Evolutionary conservation across 2,797 vertebrate genomes (phyloP).

Genomic region (Vespertilio murinus): DNA sequence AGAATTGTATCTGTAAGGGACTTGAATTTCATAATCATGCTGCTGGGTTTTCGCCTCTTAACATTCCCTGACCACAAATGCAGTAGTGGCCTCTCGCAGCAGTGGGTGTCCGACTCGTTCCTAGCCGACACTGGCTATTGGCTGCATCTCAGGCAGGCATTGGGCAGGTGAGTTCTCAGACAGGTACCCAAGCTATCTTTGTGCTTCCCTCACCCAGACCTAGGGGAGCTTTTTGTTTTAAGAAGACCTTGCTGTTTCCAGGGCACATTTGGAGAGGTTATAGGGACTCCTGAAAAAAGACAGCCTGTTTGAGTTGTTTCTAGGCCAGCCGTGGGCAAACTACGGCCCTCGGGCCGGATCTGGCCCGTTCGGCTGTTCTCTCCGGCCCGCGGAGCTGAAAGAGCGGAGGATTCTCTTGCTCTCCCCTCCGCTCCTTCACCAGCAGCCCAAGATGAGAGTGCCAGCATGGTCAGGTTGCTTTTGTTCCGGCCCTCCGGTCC

Average conservation of each 20-base stretch:
- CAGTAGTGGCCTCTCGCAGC: not conserved
- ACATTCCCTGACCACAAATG: not conserved
- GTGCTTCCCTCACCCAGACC: not conserved
- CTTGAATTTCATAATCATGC: slow-evolving; percentile 11
- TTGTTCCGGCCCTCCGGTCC: no score
- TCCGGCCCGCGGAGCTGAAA: no score
- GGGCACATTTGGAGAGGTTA: not conserved
- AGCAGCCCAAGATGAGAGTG: no score
- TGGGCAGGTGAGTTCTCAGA: not conserved
- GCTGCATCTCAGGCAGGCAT: not conserved
- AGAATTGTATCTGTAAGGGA: not conserved
- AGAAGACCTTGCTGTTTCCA: not conserved
- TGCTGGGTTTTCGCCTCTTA: not conserved
- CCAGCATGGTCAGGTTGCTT: no score
- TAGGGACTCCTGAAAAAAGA: not conserved
- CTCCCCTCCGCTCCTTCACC: no score
- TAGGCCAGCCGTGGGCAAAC: no score
- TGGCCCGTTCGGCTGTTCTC: no score
- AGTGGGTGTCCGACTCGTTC: not conserved
- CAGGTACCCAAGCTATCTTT: not conserved
- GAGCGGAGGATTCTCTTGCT: no score
- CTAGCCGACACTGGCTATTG: not conserved
- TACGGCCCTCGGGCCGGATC: no score
- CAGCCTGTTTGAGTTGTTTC: not conserved
- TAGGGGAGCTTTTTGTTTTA: not conserved